Conservation (phyloP, 2,797 vertebrate species). For the Capromys pilorides region DNA sequence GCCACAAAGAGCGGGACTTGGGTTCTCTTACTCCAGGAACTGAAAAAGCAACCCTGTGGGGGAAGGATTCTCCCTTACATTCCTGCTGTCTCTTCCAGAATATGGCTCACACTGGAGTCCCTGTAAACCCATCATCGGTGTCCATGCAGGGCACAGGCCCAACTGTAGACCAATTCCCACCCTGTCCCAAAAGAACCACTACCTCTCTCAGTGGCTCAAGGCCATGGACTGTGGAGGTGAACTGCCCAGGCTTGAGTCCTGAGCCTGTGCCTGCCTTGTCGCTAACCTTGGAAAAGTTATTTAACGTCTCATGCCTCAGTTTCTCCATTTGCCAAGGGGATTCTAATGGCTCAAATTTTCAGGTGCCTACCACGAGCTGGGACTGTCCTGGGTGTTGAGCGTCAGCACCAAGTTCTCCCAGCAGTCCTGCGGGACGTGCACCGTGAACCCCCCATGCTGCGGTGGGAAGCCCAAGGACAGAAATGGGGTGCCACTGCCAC, state of each 20-base stretch:
- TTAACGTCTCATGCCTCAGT: neutral
- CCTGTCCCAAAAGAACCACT: neutral
- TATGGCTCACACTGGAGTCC: neutral
- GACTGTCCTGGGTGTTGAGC: neutral
- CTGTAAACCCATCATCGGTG: neutral
- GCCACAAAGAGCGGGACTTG: neutral
- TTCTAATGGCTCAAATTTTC: too few relatives aligned
- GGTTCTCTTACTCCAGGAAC: neutral
- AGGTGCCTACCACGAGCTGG: neutral
- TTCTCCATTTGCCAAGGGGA: neutral
- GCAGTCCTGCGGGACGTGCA: neutral
- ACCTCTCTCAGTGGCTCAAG: neutral
- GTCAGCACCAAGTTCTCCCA: neutral
- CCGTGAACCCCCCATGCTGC: neutral
- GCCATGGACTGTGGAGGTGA: neutral
- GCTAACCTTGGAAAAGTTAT: neutral
- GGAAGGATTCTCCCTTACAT: neutral
- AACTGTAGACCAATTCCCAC: neutral
- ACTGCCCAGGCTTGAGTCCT: neutral
- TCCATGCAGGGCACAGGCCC: neutral
- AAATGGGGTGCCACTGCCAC: neutral
- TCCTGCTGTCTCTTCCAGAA: neutral
- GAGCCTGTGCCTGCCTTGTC: neutral
- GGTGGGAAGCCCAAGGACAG: neutral
- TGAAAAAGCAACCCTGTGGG: neutral